Evolutionary conservation across 2,888 invertebrate species (phyloP).

Genomic region (Hymenopus coronatus): DNA sequence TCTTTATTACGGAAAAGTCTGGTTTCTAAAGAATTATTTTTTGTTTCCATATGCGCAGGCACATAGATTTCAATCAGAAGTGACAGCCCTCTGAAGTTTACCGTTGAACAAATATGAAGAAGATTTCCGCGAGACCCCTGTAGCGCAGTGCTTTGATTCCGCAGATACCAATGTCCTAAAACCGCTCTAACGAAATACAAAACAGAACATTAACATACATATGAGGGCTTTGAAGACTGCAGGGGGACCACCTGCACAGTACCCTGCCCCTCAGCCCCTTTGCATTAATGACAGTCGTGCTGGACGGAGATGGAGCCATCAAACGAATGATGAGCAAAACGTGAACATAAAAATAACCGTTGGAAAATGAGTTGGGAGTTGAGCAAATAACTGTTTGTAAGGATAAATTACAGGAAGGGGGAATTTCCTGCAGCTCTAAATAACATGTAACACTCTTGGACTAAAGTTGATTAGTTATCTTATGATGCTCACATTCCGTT

Average conservation of each 20-base stretch:
- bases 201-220: not conserved
- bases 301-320: not conserved
- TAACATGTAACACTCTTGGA: not conserved
- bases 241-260: not conserved
- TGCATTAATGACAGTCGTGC: not conserved
- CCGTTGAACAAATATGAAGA: not conserved
- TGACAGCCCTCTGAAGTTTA: not conserved
- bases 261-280: not conserved
- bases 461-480: not conserved
- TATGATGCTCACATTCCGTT: not conserved
- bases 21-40: not conserved
- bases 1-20: too few relatives aligned
- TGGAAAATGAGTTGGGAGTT: not conserved
- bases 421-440: not conserved
- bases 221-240: not conserved
- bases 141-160: not conserved
- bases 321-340: not conserved
- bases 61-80: not conserved
- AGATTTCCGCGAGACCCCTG: not conserved
- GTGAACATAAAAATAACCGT: not conserved
- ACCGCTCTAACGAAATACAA: not conserved
- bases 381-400: not conserved
- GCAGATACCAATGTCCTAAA: not conserved
- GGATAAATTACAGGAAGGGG: not conserved
- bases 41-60: not conserved